Evolutionary conservation across 2,797 vertebrate genomes (phyloP), one percentile per base, ranked within the genome.

Genomic region (Merluccius polli): DNA sequence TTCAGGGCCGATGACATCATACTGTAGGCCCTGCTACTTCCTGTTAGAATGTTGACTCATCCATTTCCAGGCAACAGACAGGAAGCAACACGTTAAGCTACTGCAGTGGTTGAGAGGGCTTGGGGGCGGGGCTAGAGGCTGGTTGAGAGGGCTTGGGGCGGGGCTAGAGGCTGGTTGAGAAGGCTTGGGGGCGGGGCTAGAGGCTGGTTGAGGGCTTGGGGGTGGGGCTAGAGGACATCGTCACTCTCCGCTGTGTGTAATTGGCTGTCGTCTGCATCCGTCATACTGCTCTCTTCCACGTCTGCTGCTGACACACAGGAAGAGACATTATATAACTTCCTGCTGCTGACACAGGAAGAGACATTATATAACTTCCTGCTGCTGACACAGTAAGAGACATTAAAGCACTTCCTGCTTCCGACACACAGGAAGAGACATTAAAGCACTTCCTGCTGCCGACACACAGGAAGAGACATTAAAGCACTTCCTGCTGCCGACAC

Each of bases 271-370:
- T 99, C 98, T 0, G 97, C 97, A 15, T 99, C 97, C 0, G 96
- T 97, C 97, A 99, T 96, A 87, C 97, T 98, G 94, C 96, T 98
- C 89, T 99, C 98, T 0, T 98, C 96, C 72, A 95, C 95, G 86
- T 96, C 97, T 33, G 92, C 95, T 92, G 89, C 24, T 76, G 67
- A 73, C 69, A 75, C 52, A 73, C 74, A 79, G 10, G 10, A 79
- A 63, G 52, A 24, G n/a, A 63, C 10, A 27, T 52, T 52, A 52
- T 1, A 52, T 18, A 5, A 52, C 48, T 52, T 52, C 48, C 48
- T 52, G 18, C 48, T 48, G 59, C 24, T 6, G 24, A 65, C 59
- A 63, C 44, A 16, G 8, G 4, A 79, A 44, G 41, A 44, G 41
- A 44, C 41, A 18, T 44, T 44, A 44, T 16, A 44, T 13, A 3